phyloP scores from a whole-genome alignment of 2,113 vertebrate species.

The Vombatus ursinus region DNA sequence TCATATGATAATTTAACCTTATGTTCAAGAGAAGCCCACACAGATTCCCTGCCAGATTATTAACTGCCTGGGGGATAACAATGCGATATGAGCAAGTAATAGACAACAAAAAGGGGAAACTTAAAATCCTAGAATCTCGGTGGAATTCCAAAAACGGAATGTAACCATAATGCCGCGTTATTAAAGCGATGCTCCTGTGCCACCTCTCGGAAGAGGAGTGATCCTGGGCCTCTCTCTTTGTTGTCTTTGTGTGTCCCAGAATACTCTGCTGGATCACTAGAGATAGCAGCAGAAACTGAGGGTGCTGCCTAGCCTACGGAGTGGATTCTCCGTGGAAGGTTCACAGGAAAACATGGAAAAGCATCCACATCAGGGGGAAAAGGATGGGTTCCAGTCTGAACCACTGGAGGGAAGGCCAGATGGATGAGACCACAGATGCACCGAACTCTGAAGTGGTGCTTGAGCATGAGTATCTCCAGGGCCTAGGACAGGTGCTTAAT shows the following conservation, averaged over 20 bases:
- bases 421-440: not conserved
- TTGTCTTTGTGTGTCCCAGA: not conserved
- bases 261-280: not conserved
- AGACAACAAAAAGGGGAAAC: constrained; percentile 14
- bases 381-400: too few relatives aligned
- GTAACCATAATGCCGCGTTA: not conserved
- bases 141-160: constrained; percentile 25
- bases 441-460: too few relatives aligned
- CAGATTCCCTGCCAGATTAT: constrained; percentile 16
- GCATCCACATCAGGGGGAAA: not conserved
- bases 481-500: not conserved
- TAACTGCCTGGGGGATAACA: constrained; percentile 33
- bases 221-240: not conserved
- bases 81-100: not conserved
- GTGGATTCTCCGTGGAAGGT: not conserved
- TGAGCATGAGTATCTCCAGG: too few relatives aligned
- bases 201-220: not conserved
- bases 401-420: not conserved
- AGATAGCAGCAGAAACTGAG: not conserved
- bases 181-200: too few relatives aligned
- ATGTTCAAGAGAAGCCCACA: constrained; percentile 17
- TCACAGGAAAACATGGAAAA: not conserved
- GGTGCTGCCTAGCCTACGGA: not conserved
- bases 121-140: constrained; percentile 32
- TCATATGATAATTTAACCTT: not conserved